A percentile compares a stretch with the other conserved stretches of the same genome.
phyloP scores from a whole-genome alignment of 2,888 invertebrate genomes.

The Leucozona laternaria region DNA sequence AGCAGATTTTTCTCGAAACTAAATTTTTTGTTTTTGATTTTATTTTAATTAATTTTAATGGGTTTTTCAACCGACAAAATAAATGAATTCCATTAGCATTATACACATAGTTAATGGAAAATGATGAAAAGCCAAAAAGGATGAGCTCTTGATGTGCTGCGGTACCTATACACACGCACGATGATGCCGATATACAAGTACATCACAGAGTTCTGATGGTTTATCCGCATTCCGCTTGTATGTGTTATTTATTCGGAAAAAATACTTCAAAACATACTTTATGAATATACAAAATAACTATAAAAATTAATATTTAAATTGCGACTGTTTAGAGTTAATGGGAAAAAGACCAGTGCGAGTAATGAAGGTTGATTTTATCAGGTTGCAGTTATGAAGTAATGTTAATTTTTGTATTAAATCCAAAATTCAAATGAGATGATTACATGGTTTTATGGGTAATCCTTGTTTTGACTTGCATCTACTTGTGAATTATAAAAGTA shows the following conservation, averaged over 20 bases:
- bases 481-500: neutral
- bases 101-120: neutral
- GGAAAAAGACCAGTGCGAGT: neutral
- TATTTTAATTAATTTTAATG: conserved; percentile 64
- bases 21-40: conserved; percentile 18
- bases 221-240: too few species aligned
- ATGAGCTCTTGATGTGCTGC: neutral
- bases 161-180: neutral
- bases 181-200: neutral
- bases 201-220: neutral
- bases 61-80: conserved; percentile 61
- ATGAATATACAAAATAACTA: neutral
- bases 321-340: neutral
- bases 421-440: neutral
- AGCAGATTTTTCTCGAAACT: conserved; percentile 41
- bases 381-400: neutral
- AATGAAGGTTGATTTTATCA: neutral
- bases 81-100: conserved; percentile 63
- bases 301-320: neutral
- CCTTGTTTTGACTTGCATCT: neutral
- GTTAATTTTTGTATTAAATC: neutral
- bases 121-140: neutral
- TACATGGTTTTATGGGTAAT: neutral
- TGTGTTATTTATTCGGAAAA: neutral
- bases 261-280: neutral